Base-by-base conservation (phyloP, 2,113 vertebrate genomes). In the Oncorhynchus clarkii region DNA sequence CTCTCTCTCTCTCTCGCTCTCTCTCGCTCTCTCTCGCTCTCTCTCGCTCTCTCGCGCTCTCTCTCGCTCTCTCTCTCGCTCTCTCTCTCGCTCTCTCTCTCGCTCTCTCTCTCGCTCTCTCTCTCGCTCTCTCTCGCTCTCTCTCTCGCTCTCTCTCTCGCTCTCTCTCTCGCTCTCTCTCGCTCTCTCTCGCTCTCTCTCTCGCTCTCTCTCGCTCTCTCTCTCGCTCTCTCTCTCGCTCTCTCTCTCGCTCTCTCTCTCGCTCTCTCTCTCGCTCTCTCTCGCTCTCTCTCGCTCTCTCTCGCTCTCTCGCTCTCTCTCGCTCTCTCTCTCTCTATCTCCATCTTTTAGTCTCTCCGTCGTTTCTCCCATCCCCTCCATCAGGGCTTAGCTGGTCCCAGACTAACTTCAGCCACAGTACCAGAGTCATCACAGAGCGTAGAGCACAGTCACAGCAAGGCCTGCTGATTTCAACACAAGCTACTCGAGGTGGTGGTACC, bases 241-340 rank as follows among this genome's bases (percentile, higher is more conserved):
- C 0, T 34, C 1, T 7, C 6, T 34, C 6, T 34, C 6, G 7
- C 6, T 34, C 0, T 7, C 0, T 34, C 34, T 34, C 31, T 6
- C 0, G 1, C 31, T 6, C 31, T 5, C 1, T 31, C 31, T 31
- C 5, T 0, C 1, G 5, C 5, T 34, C 31, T 6, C 1, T 34
- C 1, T 6, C 5, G 6, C 31, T 6, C 0, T 34, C 1, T 70
- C 16, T 3, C n/a, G 26, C 0, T 70, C 18, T 48, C 27, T 34
- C 5, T 34, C 31, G 0, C 6, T 34, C 1, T 34, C 31, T 1
- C 1, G 6, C 5, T 0, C 31, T 34, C 6, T 3, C 29, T 29
- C 27, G 3, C 8, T 69, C 6, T 69, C 12, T 22, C 18, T 45
- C 13, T 45, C 29, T 8, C 26, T 13, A 24, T 2, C 67, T 29